These are phyloP conservation scores for Liopterus haemorrhoidalis DNA, from an alignment of 2,888 invertebrate species.

Conservation along the genomic window DNA sequence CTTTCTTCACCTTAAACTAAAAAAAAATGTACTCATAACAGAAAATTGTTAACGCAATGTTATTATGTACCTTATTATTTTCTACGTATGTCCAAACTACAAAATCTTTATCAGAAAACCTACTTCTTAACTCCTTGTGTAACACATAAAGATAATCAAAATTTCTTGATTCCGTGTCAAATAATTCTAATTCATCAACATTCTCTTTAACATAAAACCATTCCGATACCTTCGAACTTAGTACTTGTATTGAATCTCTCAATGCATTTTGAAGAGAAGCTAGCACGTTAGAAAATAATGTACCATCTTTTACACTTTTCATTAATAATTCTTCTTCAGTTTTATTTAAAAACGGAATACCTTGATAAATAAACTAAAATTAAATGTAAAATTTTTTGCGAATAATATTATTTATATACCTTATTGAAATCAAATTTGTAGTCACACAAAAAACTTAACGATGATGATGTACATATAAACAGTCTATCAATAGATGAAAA, in stretches of 20 bases:
- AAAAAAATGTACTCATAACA: slow-evolving; percentile 8
- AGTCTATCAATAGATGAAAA: slow-evolving; percentile 56
- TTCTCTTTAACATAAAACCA: slow-evolving; percentile 11
- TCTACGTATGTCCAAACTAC: slow-evolving; percentile 39
- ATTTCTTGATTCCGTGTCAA: slow-evolving; percentile 41
- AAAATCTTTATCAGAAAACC: slow-evolving; percentile 48
- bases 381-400: slow-evolving; percentile 10
- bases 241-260: background rate
- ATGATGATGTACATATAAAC: slow-evolving; percentile 58
- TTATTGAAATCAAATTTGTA: slow-evolving; percentile 71
- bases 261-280: slow-evolving; percentile 9
- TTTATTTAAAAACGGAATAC: slow-evolving; percentile 61
- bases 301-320: slow-evolving; percentile 5
- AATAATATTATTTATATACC: slow-evolving; percentile 47
- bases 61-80: slow-evolving; percentile 25
- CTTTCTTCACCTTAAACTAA: slow-evolving; percentile 42
- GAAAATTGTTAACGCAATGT: background rate
- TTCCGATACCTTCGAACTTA: slow-evolving; percentile 8
- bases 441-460: slow-evolving; percentile 57
- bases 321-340: slow-evolving; percentile 46
- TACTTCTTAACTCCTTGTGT: slow-evolving; percentile 54
- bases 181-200: slow-evolving; percentile 36
- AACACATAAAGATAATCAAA: slow-evolving; percentile 52
- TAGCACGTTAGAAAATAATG: slow-evolving; percentile 14
- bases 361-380: slow-evolving; percentile 60